Percentiles rank a stretch among this genome's conserved stretches.
Conservation (phyloP, 2,888 invertebrate genomes). For the Patella pellucida region DNA sequence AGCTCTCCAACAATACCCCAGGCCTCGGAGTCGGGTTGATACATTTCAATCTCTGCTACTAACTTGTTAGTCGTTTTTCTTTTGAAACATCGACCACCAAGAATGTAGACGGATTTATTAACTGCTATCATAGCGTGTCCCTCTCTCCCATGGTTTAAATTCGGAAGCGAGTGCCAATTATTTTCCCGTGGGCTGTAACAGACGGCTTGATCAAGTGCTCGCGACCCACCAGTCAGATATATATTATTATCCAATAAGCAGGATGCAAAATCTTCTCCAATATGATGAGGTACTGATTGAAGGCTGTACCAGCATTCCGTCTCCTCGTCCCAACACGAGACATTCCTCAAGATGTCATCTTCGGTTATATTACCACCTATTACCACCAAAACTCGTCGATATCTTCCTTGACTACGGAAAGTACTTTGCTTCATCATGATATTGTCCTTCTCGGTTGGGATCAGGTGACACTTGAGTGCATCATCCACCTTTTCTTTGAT, state of each 20-base stretch:
- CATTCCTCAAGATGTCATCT: slow-evolving; percentile 23
- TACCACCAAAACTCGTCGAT: slow-evolving; percentile 21
- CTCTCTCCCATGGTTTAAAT: slow-evolving; percentile 19
- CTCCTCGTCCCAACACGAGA: slow-evolving; percentile 22
- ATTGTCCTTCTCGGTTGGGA: slow-evolving; percentile 19
- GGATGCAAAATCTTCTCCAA: slow-evolving; percentile 27
- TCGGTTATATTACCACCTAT: slow-evolving; percentile 25
- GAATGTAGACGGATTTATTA: slow-evolving; percentile 21
- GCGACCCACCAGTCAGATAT: slow-evolving; percentile 31
- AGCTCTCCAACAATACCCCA: slow-evolving; percentile 25
- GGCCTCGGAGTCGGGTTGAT: slow-evolving; percentile 12
- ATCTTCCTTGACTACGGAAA: slow-evolving; percentile 14
- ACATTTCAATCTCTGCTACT: slow-evolving; percentile 20
- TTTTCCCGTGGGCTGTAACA: slow-evolving; percentile 27
- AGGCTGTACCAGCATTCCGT: slow-evolving; percentile 19
- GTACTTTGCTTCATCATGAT: slow-evolving; percentile 20
- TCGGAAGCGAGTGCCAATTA: slow-evolving; percentile 20
- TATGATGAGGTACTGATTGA: slow-evolving; percentile 26
- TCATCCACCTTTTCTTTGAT: slow-evolving; percentile 23
- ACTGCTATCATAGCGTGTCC: slow-evolving; percentile 29
- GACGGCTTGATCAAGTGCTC: slow-evolving; percentile 18
- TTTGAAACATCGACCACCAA: slow-evolving; percentile 22
- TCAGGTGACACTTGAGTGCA: slow-evolving; percentile 26
- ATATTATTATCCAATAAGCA: slow-evolving; percentile 23
- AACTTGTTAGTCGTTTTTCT: neutral